Conservation (phyloP, 2,113 vertebrate genomes). For the Prunella fulvescens region DNA sequence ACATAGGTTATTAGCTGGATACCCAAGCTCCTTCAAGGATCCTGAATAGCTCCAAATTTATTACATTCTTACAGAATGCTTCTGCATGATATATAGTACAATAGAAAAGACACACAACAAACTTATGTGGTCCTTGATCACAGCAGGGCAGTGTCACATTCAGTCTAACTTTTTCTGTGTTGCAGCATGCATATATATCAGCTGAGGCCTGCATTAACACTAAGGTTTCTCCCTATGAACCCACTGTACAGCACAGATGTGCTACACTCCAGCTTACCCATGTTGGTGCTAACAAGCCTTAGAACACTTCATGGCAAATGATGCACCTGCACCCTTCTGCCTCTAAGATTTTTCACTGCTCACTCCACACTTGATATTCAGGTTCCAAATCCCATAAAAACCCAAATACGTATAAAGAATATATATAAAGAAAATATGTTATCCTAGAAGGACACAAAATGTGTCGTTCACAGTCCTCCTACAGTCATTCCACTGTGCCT, state of each 20-base stretch:
- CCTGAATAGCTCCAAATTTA: neutral
- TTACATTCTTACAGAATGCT: neutral
- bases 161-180: neutral
- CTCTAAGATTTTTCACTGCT: neutral
- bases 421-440: neutral
- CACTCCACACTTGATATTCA: neutral
- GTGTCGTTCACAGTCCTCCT: slow-evolving; percentile 17
- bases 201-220: neutral
- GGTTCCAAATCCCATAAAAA: neutral
- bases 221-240: neutral
- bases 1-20: neutral
- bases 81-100: neutral
- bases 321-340: neutral
- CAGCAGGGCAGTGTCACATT: neutral
- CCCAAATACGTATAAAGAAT: neutral
- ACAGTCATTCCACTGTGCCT: slow-evolving; percentile 6
- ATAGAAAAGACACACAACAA: neutral
- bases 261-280: neutral
- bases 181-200: neutral
- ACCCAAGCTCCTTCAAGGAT: neutral
- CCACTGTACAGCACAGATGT: neutral
- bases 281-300: neutral
- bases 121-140: neutral
- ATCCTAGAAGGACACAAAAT: neutral
- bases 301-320: neutral